phyloP scores from a whole-genome alignment of 2,797 vertebrate genomes.

The Urophycis tenuis region DNA sequence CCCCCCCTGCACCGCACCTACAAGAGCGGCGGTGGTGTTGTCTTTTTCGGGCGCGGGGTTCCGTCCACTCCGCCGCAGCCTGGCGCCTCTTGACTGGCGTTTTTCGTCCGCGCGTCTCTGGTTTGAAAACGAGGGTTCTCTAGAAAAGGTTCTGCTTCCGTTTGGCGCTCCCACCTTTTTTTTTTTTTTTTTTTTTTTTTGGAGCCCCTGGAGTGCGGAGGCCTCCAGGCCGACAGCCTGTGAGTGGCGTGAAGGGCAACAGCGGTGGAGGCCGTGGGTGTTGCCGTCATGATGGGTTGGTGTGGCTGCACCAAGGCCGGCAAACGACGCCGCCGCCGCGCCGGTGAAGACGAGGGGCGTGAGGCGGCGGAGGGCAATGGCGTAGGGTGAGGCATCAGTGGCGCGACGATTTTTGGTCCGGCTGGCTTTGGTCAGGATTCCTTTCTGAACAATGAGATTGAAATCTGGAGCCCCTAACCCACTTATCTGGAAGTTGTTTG shows the following conservation, averaged over 20 bases:
- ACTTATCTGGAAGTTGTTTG: not conserved
- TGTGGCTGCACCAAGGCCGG: slow-evolving; percentile 65
- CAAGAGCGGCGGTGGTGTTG: too few species aligned
- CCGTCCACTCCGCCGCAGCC: not conserved
- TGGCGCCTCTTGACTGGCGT: not conserved
- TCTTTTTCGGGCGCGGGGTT: too few species aligned
- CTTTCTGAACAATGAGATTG: too few species aligned
- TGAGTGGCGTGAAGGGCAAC: slow-evolving; percentile 1
- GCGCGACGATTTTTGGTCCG: not conserved
- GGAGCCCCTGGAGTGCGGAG: not conserved
- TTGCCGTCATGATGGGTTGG: slow-evolving; percentile 51
- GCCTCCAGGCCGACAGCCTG: slow-evolving; percentile 10
- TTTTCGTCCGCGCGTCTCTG: not conserved
- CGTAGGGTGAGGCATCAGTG: not conserved
- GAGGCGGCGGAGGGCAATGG: slow-evolving; percentile 21
- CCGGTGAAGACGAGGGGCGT: slow-evolving; percentile 34
- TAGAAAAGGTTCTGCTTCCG: not conserved
- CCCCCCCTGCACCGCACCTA: too few species aligned
- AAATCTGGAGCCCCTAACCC: not conserved
- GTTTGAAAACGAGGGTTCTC: not conserved
- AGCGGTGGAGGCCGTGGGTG: slow-evolving; percentile 16
- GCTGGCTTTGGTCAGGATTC: not conserved
- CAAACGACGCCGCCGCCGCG: slow-evolving; percentile 12
- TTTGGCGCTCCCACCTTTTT: too few species aligned
- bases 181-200: too few species aligned